A percentile compares a stretch with the other conserved stretches of the same genome.
Conservation (phyloP, 2,113 vertebrate species). For the Macrotus californicus region DNA sequence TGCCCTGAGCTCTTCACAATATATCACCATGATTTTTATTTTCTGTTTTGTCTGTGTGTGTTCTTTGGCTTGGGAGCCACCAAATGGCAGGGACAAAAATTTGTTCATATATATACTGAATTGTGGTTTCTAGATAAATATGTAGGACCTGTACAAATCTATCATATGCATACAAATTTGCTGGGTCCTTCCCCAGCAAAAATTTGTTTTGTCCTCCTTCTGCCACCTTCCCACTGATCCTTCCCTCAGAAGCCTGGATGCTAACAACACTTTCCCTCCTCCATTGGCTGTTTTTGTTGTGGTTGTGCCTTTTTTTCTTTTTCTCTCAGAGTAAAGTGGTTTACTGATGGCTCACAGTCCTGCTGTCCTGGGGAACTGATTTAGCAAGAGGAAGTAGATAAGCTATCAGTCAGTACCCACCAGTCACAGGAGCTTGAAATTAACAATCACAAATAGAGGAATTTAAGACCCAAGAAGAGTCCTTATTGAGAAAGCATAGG, state of each 20-base stretch:
- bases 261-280: not conserved
- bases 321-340: not conserved
- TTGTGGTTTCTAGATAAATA: not conserved
- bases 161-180: not conserved
- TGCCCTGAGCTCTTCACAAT: not conserved
- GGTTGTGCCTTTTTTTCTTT: not conserved
- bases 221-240: not conserved
- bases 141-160: not conserved
- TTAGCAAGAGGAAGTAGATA: not conserved
- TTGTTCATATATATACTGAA: not conserved
- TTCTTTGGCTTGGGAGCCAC: not conserved
- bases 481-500: not conserved
- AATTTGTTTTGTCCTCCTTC: not conserved
- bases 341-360: not conserved
- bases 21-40: not conserved
- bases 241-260: not conserved
- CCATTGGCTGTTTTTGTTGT: not conserved
- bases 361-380: not conserved
- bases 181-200: slow-evolving; percentile 23
- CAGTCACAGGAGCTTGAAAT: slow-evolving; percentile 9
- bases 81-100: slow-evolving; percentile 26
- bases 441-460: not conserved
- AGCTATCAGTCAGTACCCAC: not conserved
- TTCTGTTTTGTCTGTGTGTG: slow-evolving; percentile 16
- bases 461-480: not conserved